Evolutionary conservation across 2,888 invertebrate species (phyloP).

Genomic region (Villa cingulata): DNA sequence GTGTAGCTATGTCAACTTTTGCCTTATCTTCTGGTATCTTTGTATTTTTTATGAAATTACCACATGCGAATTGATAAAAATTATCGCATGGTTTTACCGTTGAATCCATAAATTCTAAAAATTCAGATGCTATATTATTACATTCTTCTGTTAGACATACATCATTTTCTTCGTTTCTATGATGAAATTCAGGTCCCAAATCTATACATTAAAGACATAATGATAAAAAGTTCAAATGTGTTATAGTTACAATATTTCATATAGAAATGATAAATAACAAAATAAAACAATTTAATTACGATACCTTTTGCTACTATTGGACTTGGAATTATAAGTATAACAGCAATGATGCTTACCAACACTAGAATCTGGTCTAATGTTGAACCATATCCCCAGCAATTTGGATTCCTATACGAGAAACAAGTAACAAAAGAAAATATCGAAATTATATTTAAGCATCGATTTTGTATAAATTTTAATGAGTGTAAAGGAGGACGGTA

Average conservation of each 20-base stretch:
- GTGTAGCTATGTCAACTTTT: constrained; percentile 33
- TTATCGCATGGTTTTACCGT: constrained; percentile 61
- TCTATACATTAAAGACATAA: no score
- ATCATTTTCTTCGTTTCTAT: constrained; percentile 27
- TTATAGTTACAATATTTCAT: no score
- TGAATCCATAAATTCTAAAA: constrained; percentile 52
- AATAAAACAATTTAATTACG: no score
- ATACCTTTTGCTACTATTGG: constrained; percentile 38
- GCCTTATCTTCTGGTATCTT: constrained; percentile 56
- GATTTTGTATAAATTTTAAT: no score
- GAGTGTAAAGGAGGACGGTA: no score
- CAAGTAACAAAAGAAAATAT: no score
- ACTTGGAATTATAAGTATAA: constrained; percentile 47
- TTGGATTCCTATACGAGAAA: constrained; percentile 67
- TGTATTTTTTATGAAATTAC: constrained; percentile 51
- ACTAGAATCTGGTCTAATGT: constrained; percentile 57
- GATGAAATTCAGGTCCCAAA: no score
- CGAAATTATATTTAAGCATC: no score
- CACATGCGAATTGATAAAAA: constrained; percentile 64
- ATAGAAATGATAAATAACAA: no score
- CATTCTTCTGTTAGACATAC: constrained; percentile 66
- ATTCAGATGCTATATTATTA: constrained; percentile 55
- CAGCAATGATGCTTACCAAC: constrained; percentile 42
- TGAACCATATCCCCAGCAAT: constrained; percentile 68
- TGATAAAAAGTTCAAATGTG: no score